Evolutionary conservation across 2,797 vertebrate genomes (phyloP).

Genomic region (Coregonus ussuriensis): DNA sequence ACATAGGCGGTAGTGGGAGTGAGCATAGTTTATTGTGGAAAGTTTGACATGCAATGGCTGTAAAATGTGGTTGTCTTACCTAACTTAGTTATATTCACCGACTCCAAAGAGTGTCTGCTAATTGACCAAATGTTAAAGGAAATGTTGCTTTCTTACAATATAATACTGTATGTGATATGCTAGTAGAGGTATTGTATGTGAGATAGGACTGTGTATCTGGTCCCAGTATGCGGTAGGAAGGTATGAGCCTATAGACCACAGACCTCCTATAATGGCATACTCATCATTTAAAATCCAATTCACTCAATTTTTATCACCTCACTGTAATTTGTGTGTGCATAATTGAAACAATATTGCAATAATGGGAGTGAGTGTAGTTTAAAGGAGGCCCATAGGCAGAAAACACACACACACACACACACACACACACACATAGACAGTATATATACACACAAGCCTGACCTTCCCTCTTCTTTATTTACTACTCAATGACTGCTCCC

Average conservation of each 20-base stretch:
- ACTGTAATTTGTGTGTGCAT: constrained; percentile 66
- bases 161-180: no score
- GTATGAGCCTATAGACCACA: not conserved
- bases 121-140: no score
- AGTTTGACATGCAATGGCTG: no score
- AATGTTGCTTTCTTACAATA: no score
- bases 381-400: constrained; percentile 16
- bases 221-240: not conserved
- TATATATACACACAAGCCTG: constrained; percentile 13
- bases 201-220: not conserved
- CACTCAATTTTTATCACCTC: constrained; percentile 41
- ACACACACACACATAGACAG: not conserved
- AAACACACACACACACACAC: not conserved
- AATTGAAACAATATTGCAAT: constrained; percentile 70
- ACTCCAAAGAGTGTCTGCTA: no score
- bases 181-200: not conserved
- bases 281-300: constrained; percentile 58
- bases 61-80: no score
- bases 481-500: constrained; percentile 57
- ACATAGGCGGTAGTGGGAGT: no score
- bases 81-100: no score
- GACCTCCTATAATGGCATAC: not conserved
- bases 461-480: constrained; percentile 69
- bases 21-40: no score
- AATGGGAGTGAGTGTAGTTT: constrained; percentile 36